A percentile compares a stretch with the other conserved stretches of the same genome.
Evolutionary conservation across 2,888 invertebrate genomes (phyloP).

Genomic region (Dynastes tityus): DNA sequence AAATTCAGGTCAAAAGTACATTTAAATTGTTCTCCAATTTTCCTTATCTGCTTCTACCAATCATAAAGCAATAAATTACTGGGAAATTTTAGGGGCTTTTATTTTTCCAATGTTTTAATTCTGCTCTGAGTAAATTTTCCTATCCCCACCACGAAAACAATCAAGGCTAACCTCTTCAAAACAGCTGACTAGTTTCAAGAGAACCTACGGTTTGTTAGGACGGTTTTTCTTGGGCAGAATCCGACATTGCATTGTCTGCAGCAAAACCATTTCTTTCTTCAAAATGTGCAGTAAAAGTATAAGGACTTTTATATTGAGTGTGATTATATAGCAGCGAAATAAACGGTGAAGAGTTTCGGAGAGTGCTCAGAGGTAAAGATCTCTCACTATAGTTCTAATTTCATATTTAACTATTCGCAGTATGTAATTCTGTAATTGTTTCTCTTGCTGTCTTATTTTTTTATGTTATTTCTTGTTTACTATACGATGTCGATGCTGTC

Average conservation of each 20-base stretch:
- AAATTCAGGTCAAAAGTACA: too few relatives aligned
- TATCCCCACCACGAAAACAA: conserved; percentile 37
- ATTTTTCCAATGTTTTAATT: conserved; percentile 1
- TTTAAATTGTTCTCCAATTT: too few relatives aligned
- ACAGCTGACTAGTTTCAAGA: conserved; percentile 62
- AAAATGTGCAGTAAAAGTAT: conserved; percentile 59
- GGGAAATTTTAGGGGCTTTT: neutral
- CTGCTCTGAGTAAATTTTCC: conserved; percentile 17
- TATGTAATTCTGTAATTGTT: conserved; percentile 26
- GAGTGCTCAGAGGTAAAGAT: conserved; percentile 56
- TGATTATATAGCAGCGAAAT: conserved; percentile 61
- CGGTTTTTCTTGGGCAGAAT: conserved; percentile 44
- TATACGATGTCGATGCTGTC: conserved; percentile 40
- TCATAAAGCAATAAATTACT: too few relatives aligned
- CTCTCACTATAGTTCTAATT: conserved; percentile 11
- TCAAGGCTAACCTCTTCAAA: conserved; percentile 55
- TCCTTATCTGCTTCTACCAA: too few relatives aligned
- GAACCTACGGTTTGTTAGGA: conserved; percentile 59
- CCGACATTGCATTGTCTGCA: conserved; percentile 57
- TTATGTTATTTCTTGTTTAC: conserved; percentile 24
- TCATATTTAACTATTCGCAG: neutral
- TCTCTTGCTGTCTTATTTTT: conserved; percentile 5
- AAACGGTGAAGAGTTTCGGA: conserved; percentile 52
- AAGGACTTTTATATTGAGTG: conserved; percentile 57
- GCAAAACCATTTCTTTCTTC: conserved; percentile 56